These are phyloP conservation scores for Tipula vernalis DNA, from an alignment of 2,888 invertebrate species.

Conservation along the genomic window DNA sequence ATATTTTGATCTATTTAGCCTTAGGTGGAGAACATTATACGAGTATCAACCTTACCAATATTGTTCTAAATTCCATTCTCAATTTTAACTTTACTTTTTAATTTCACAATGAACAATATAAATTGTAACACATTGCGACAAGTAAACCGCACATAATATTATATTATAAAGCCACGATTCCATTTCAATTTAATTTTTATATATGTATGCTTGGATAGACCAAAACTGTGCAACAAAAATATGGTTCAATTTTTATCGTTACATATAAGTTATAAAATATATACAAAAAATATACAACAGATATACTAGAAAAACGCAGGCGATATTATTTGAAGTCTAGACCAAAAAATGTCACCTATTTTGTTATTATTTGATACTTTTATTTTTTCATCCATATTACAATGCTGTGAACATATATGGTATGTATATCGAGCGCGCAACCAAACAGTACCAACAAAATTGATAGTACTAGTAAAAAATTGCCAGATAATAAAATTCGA, in stretches of 20 bases:
- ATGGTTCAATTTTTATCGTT: background rate
- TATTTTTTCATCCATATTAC: background rate
- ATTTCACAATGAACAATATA: background rate
- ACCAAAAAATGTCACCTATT: background rate
- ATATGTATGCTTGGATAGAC: background rate
- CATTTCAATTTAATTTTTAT: background rate
- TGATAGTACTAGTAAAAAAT: background rate
- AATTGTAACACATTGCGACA: background rate
- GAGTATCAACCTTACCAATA: background rate
- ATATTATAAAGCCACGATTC: background rate
- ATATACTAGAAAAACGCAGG: background rate
- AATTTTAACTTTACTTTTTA: background rate
- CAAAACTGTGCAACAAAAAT: background rate
- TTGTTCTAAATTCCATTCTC: background rate
- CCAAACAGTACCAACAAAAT: background rate
- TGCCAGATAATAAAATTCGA: background rate
- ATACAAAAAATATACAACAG: background rate
- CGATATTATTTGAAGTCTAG: background rate
- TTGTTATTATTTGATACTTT: background rate
- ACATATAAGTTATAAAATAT: background rate
- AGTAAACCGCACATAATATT: background rate
- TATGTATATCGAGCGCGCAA: background rate
- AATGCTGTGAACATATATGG: background rate
- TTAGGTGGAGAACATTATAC: background rate
- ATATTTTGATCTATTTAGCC: background rate